These are phyloP conservation scores for Tragelaphus strepsiceros DNA, from an alignment of 2,113 vertebrate species.

Conservation along the genomic window DNA sequence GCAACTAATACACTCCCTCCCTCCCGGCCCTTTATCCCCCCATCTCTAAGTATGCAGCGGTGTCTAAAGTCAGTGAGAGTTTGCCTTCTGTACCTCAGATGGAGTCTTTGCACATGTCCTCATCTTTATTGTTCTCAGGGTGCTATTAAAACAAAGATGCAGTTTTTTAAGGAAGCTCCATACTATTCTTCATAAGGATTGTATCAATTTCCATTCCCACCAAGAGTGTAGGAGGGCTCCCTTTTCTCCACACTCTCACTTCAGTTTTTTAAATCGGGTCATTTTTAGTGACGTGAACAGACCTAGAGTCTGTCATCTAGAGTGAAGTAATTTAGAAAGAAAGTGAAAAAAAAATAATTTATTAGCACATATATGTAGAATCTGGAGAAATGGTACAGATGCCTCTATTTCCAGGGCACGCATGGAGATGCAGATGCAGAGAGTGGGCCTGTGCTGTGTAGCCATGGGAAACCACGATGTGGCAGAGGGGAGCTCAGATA, in stretches of 20 bases:
- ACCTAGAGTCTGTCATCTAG: not conserved
- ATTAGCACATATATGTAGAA: not conserved
- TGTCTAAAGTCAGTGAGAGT: not conserved
- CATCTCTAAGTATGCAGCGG: too few relatives aligned
- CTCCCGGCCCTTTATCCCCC: too few relatives aligned
- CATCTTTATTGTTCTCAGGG: not conserved
- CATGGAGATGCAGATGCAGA: not conserved
- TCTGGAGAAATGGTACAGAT: not conserved
- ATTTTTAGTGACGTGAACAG: not conserved
- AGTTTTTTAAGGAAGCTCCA: not conserved
- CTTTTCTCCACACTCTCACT: not conserved
- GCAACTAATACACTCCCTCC: not conserved
- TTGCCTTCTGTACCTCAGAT: not conserved
- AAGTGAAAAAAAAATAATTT: not conserved
- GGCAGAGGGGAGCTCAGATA: accelerated
- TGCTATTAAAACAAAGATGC: not conserved
- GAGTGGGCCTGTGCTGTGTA: not conserved
- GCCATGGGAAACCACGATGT: accelerated
- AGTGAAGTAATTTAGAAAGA: not conserved
- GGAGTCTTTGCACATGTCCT: not conserved
- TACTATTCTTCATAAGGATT: not conserved
- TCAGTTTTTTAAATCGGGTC: not conserved
- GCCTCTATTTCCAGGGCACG: not conserved
- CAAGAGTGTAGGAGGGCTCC: not conserved
- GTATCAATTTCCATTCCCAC: not conserved